phyloP scores from a whole-genome alignment of 1,140 invertebrate species.

The Stegodyphus mimosarum region DNA sequence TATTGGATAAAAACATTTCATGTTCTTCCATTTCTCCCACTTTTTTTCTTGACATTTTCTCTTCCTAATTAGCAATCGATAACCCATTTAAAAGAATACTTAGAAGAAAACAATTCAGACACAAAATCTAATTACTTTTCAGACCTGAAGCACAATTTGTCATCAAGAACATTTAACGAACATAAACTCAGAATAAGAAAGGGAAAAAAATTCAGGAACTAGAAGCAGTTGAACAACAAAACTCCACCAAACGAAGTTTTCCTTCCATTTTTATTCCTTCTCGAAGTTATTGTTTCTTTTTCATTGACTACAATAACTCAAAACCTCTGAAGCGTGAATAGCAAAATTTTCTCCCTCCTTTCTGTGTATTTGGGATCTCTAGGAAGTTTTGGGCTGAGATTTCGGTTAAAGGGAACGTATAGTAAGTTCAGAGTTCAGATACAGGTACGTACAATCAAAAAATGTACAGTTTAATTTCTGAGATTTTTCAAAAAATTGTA shows the following conservation, averaged over 20 bases:
- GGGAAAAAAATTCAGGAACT: slow-evolving; percentile 10
- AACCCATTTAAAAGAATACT: slow-evolving; percentile 35
- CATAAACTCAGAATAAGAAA: slow-evolving; percentile 7
- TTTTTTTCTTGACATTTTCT: slow-evolving; percentile 14
- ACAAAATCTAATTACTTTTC: slow-evolving; percentile 47
- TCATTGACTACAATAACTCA: slow-evolving; percentile 60
- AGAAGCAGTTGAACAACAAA: slow-evolving; percentile 13
- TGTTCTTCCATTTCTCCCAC: neutral
- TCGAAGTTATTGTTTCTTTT: slow-evolving; percentile 58
- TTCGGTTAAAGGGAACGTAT: neutral
- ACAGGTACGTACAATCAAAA: too few relatives aligned
- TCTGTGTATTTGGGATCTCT: slow-evolving; percentile 38
- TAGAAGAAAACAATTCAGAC: slow-evolving; percentile 25
- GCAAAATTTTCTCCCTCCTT: slow-evolving; percentile 48
- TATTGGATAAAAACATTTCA: too few relatives aligned
- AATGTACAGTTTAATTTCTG: too few relatives aligned
- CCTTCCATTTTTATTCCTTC: slow-evolving; percentile 18
- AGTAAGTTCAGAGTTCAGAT: neutral
- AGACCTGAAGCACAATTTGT: slow-evolving; percentile 31
- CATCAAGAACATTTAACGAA: slow-evolving; percentile 34
- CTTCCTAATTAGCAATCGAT: slow-evolving; percentile 34
- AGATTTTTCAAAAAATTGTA: too few relatives aligned
- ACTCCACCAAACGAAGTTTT: slow-evolving; percentile 57
- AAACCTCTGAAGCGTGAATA: slow-evolving; percentile 49
- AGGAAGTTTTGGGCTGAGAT: slow-evolving; percentile 23